Conservation (phyloP, 2,113 vertebrate species). For the Crotalus horridus region DNA sequence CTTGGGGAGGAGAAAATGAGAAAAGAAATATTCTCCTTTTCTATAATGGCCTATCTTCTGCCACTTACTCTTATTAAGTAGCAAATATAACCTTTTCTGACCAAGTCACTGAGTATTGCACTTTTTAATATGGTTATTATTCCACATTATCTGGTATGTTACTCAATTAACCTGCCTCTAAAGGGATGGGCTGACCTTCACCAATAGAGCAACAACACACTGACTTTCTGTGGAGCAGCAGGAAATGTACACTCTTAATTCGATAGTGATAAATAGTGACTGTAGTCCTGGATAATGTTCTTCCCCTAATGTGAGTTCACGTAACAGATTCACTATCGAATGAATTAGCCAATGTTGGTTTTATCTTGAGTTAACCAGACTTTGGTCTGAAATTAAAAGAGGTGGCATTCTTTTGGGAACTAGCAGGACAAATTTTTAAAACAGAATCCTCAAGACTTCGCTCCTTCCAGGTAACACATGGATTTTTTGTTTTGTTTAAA, state of each 20-base stretch:
- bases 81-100: conserved; percentile 33
- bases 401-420: background rate
- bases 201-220: conserved; percentile 6
- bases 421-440: background rate
- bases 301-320: background rate
- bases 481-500: background rate
- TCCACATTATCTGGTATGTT: background rate
- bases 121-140: conserved; percentile 24
- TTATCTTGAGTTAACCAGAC: background rate
- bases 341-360: background rate
- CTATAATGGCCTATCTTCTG: background rate
- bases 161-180: conserved; percentile 30
- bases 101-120: background rate
- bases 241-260: conserved; percentile 20
- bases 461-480: background rate
- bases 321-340: conserved; percentile 21
- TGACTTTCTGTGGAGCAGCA: conserved; percentile 6
- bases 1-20: background rate
- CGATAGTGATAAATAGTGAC: conserved; percentile 8
- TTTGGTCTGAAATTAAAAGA: background rate
- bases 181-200: background rate
- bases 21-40: background rate
- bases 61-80: conserved; percentile 8
- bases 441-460: background rate
- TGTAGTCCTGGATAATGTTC: background rate